phyloP scores from a whole-genome alignment of 2,888 invertebrate species.

The Patella depressa region DNA sequence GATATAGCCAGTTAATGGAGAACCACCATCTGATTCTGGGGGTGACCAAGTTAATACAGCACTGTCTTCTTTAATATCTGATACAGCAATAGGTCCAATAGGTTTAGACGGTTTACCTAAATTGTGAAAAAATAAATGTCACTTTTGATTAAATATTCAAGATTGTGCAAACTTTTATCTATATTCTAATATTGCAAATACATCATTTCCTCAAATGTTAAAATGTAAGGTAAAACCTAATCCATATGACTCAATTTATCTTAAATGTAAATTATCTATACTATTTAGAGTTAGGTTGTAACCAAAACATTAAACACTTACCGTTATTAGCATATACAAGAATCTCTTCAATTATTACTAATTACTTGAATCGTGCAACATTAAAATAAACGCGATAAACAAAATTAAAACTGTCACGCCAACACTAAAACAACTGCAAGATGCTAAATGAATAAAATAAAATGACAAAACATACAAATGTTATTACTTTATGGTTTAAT shows the following conservation, averaged over 20 bases:
- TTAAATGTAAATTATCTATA: too few species aligned
- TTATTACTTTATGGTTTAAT: too few species aligned
- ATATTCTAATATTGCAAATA: too few species aligned
- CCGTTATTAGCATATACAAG: too few species aligned
- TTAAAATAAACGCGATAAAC: neutral
- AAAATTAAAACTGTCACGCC: neutral
- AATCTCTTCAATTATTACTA: neutral
- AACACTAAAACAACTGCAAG: neutral
- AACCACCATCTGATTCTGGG: slow-evolving; percentile 67
- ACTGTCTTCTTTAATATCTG: slow-evolving; percentile 56
- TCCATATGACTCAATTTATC: too few species aligned
- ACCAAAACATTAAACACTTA: too few species aligned
- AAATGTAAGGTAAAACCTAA: too few species aligned
- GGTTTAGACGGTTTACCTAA: slow-evolving; percentile 60
- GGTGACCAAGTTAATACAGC: slow-evolving; percentile 64
- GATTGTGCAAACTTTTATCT: too few species aligned
- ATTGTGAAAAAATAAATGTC: neutral
- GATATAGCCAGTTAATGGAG: slow-evolving; percentile 65
- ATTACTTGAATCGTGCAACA: neutral
- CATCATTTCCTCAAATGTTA: too few species aligned
- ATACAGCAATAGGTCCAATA: slow-evolving; percentile 47
- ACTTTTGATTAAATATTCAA: too few species aligned
- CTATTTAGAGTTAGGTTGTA: too few species aligned
- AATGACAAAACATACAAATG: too few species aligned
- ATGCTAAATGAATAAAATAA: slow-evolving; percentile 4